These are phyloP conservation scores for Salvelinus namaycush DNA, from an alignment of 2,113 vertebrate genomes.

Conservation along the genomic window DNA sequence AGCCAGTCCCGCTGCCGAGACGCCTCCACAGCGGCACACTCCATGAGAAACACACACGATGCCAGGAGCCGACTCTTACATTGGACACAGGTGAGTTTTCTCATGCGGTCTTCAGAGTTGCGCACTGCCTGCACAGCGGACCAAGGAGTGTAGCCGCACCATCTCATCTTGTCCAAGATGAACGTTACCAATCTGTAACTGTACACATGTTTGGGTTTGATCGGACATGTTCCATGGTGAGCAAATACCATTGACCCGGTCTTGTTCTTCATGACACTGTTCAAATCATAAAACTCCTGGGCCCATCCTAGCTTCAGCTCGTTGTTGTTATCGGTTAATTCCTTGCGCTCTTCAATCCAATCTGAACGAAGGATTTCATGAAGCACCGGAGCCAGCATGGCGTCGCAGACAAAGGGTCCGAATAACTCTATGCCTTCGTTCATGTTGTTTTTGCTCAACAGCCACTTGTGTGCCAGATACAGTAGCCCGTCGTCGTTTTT, in stretches of 20 bases:
- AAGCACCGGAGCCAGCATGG: neutral
- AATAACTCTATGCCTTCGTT: neutral
- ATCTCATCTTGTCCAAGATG: neutral
- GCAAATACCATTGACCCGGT: neutral
- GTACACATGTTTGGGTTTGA: neutral
- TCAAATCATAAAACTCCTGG: neutral
- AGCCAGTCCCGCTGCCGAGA: neutral
- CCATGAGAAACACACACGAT: neutral
- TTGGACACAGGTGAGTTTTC: neutral
- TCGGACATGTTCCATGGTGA: neutral
- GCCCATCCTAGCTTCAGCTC: neutral
- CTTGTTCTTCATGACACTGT: neutral
- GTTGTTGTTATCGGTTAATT: neutral
- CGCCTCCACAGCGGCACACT: neutral
- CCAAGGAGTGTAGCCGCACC: conserved; percentile 1
- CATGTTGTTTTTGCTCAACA: no score
- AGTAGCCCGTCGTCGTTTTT: neutral
- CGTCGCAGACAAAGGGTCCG: neutral
- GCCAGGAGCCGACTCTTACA: neutral
- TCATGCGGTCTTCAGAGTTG: neutral
- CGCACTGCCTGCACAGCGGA: neutral
- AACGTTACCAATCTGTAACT: neutral
- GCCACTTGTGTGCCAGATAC: neutral
- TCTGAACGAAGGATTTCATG: neutral
- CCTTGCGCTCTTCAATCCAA: neutral